Evolutionary conservation across 2,888 invertebrate genomes (phyloP), one percentile per base, ranked within the genome.

Genomic region (Antheraea yamamai): DNA sequence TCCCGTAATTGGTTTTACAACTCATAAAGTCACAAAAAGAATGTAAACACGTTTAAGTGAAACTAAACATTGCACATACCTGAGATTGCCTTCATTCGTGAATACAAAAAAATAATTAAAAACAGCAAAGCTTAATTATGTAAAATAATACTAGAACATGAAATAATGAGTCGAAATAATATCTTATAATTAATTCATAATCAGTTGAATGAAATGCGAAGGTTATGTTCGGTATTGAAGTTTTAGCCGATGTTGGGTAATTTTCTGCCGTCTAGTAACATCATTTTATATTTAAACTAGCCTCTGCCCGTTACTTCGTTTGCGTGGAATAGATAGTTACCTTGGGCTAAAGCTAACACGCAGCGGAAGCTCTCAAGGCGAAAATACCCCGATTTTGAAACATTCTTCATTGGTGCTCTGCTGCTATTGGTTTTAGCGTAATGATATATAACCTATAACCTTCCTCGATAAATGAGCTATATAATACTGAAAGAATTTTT

Each of bases 1-100:
- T 39, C 70, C 70, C 70, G 10, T 39, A 70, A 70, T 70, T 70
- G 39, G 70, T 39, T 70, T 70, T n/a, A 70, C 39, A 70, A 39
- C 70, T 70, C 70, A 70, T 70, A 70, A 39, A 70, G 39, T 70
- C 39, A 70, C 39, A 70, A 20, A n/a, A 68, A 68, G 4, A 68
- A 39, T 39, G 20, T 70, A 12, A 39, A 70, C 39, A 39, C 20
- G 39, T 70, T 70, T 70, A 18, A 20, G 70, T 70, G n/a, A 70
- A 70, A 70, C 39, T 39, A 70, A 35, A 70, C 39, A 70, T 70
- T 30, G 16, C 16, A 30, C 12, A 0, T 66, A 30, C 30, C 3
- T 26, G 12, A 55, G 55, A 20, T 55, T 55, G 18, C 18, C 18
- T 55, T 55, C 18, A 55, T 55, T 55, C 18, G 6, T 20, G 52